Conservation (phyloP, 2,888 invertebrate genomes). For the Hybos culiciformis region DNA sequence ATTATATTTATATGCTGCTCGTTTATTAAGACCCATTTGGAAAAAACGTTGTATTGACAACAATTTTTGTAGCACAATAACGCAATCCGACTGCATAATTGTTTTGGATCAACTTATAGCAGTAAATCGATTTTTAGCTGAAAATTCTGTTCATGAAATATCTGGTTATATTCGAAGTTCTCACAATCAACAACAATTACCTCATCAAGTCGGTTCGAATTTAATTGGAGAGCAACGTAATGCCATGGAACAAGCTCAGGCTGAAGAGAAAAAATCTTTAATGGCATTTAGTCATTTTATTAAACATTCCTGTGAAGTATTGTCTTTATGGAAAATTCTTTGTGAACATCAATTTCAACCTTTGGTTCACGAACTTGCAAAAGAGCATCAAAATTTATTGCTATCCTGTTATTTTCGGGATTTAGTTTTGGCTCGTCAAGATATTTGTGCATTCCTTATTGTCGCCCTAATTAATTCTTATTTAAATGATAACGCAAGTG, state of each 20-base stretch:
- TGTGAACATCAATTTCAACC: constrained; percentile 84
- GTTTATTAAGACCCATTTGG: constrained; percentile 85
- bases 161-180: constrained; percentile 19
- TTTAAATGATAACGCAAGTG: constrained; percentile 87
- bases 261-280: constrained; percentile 62
- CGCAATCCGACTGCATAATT: constrained; percentile 55
- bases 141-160: constrained; percentile 41
- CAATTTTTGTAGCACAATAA: constrained; percentile 53
- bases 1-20: constrained; percentile 76
- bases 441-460: constrained; percentile 61
- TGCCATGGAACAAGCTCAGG: constrained; percentile 37
- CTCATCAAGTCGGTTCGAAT: constrained; percentile 15
- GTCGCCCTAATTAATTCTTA: constrained; percentile 81
- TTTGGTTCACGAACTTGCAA: constrained; percentile 53
- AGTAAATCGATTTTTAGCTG: constrained; percentile 58
- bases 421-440: constrained; percentile 37
- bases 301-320: constrained; percentile 69
- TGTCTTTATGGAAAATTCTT: constrained; percentile 85
- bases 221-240: constrained; percentile 25
- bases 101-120: constrained; percentile 63
- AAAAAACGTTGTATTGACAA: constrained; percentile 57
- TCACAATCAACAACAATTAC: constrained; percentile 8
- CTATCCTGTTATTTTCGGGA: constrained; percentile 44
- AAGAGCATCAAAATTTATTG: constrained; percentile 49
- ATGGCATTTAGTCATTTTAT: constrained; percentile 61